phyloP scores from a whole-genome alignment of 2,797 vertebrate species.

The Thaleichthys pacificus region DNA sequence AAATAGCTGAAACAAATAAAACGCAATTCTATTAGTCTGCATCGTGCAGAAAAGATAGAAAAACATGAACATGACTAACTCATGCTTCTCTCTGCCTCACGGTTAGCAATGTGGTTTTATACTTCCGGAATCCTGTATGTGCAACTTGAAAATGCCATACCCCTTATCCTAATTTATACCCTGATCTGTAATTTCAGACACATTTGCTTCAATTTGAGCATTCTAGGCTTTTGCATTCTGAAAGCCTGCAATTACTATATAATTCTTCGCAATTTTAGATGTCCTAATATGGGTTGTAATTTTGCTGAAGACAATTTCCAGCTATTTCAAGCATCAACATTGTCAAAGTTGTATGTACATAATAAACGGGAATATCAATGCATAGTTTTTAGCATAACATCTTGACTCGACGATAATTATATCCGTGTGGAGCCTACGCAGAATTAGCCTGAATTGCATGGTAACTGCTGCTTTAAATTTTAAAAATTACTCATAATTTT shows the following conservation, averaged over 20 bases:
- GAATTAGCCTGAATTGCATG: constrained; percentile 99
- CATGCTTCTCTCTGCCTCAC: constrained; percentile 73
- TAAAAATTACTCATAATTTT: constrained; percentile 99
- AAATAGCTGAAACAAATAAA: too few species aligned
- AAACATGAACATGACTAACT: neutral
- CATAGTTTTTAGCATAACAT: constrained; percentile 99
- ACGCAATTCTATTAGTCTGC: neutral
- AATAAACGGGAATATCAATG: constrained; percentile 99
- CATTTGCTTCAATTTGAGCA: constrained; percentile 98
- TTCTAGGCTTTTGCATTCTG: constrained; percentile 98
- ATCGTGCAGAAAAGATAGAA: neutral
- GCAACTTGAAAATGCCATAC: constrained; percentile 98
- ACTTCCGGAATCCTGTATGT: constrained; percentile 91
- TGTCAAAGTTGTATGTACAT: constrained; percentile 99
- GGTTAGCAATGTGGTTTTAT: constrained; percentile 74
- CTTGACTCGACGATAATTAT: constrained; percentile 99
- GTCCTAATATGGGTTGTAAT: constrained; percentile 99
- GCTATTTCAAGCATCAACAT: constrained; percentile 99
- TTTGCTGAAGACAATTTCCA: constrained; percentile 99
- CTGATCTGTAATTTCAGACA: constrained; percentile 99
- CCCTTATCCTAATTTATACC: constrained; percentile 97
- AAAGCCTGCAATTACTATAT: constrained; percentile 99
- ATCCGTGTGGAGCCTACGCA: constrained; percentile 99
- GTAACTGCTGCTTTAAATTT: constrained; percentile 99
- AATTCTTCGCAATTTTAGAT: constrained; percentile 99